A percentile compares a stretch with the other conserved stretches of the same genome.
Evolutionary conservation across 1,140 invertebrate species (phyloP).

Genomic region (Rhyzopertha dominica): DNA sequence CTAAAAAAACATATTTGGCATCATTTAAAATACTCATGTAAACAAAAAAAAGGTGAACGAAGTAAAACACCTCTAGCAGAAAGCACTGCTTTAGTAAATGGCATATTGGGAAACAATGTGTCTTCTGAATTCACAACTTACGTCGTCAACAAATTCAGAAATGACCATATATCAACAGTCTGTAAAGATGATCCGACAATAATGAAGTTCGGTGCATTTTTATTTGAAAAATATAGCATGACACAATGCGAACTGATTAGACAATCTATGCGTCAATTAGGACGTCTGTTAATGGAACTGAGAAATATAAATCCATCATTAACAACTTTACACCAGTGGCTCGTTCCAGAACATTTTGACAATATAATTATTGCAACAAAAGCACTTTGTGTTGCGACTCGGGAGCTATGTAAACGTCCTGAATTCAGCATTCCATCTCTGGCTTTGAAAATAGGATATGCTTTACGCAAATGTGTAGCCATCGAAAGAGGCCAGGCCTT

Average conservation of each 20-base stretch:
- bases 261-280: constrained; percentile 1
- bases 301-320: neutral
- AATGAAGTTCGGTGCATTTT: constrained; percentile 10
- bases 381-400: neutral
- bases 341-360: constrained; percentile 3
- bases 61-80: neutral
- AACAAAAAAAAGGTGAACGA: constrained; percentile 1
- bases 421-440: constrained; percentile 2
- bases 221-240: neutral
- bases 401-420: neutral
- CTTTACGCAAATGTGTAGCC: neutral
- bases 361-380: neutral
- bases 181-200: neutral
- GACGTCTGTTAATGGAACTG: too few relatives aligned
- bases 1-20: constrained; percentile 10
- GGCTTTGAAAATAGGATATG: constrained; percentile 6
- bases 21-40: constrained; percentile 5
- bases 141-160: neutral
- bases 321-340: neutral
- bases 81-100: constrained; percentile 2
- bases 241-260: constrained; percentile 6
- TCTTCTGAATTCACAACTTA: neutral
- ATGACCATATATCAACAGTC: neutral
- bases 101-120: constrained; percentile 6
- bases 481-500: constrained; percentile 1